These are phyloP conservation scores for Acrocephalus arundinaceus DNA, from an alignment of 2,113 vertebrate species.

Conservation along the genomic window DNA sequence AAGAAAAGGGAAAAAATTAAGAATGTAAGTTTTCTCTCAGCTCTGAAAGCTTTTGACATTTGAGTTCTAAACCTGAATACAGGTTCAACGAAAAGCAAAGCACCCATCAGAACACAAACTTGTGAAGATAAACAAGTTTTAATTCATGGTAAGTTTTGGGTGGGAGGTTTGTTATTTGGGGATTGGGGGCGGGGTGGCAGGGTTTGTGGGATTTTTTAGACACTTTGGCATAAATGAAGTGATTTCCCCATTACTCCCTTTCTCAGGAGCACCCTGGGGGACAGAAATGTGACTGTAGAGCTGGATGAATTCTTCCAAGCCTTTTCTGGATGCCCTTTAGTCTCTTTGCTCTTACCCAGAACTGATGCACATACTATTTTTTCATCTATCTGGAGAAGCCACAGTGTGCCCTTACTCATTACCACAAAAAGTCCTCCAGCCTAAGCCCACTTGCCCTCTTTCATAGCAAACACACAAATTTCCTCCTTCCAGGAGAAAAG, in stretches of 20 bases:
- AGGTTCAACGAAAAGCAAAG: background rate
- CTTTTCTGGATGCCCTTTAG: background rate
- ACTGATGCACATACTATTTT: fast-evolving
- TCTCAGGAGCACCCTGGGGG: background rate
- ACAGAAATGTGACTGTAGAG: background rate
- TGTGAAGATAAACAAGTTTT: background rate
- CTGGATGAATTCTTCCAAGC: background rate
- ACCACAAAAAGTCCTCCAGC: background rate
- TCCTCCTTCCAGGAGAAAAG: background rate
- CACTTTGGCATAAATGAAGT: background rate
- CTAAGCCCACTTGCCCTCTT: background rate
- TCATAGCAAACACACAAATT: fast-evolving
- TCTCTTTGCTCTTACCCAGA: background rate
- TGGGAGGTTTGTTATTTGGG: background rate
- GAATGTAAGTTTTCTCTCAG: background rate
- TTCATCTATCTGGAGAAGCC: background rate
- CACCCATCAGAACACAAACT: background rate
- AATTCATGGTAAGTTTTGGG: background rate
- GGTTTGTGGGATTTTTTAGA: background rate
- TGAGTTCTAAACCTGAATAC: background rate
- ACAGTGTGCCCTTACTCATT: background rate
- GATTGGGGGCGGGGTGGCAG: fast-evolving
- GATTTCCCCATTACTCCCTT: background rate
- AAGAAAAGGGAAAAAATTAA: background rate
- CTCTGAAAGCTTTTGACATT: background rate